Percentiles rank a stretch among this genome's conserved stretches.
Conservation (phyloP, 2,888 invertebrate genomes). For the Sussaba pulchella region DNA sequence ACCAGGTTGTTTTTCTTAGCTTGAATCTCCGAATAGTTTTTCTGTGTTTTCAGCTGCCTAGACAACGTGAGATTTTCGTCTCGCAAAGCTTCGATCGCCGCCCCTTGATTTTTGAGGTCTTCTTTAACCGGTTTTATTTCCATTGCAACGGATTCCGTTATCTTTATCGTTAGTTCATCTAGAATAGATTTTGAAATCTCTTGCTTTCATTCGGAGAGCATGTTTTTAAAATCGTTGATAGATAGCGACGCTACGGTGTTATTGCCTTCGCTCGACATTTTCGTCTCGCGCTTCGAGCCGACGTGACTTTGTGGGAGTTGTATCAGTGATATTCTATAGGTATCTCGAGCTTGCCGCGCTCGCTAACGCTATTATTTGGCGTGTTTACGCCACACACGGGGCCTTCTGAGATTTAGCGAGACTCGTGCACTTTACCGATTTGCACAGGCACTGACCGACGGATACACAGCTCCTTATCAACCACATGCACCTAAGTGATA, state of each 20-base stretch:
- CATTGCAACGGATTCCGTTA: background rate
- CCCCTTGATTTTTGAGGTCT: background rate
- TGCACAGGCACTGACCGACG: background rate
- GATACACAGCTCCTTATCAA: constrained; percentile 73
- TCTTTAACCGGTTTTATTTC: constrained; percentile 13
- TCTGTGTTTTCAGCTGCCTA: background rate
- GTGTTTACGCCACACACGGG: background rate
- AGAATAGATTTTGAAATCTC: constrained; percentile 2
- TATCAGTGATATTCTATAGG: too few species aligned
- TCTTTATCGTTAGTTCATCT: background rate
- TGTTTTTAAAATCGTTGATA: background rate
- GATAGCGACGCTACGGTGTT: background rate
- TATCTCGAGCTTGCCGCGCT: background rate
- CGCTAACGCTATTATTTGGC: background rate
- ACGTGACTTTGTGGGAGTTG: too few species aligned
- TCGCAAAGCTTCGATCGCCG: background rate
- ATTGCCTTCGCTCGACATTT: too few species aligned
- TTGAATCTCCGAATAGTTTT: constrained; percentile 3
- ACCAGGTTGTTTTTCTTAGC: constrained; percentile 10
- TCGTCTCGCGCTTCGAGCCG: too few species aligned
- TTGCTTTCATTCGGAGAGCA: constrained; percentile 6
- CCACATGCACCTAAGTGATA: too few species aligned
- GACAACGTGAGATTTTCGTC: background rate
- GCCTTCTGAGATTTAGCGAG: background rate
- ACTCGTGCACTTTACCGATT: background rate